Percentiles rank a stretch among this genome's conserved stretches.
phyloP scores from a whole-genome alignment of 2,888 invertebrate genomes.

The Pheosia tremula region DNA sequence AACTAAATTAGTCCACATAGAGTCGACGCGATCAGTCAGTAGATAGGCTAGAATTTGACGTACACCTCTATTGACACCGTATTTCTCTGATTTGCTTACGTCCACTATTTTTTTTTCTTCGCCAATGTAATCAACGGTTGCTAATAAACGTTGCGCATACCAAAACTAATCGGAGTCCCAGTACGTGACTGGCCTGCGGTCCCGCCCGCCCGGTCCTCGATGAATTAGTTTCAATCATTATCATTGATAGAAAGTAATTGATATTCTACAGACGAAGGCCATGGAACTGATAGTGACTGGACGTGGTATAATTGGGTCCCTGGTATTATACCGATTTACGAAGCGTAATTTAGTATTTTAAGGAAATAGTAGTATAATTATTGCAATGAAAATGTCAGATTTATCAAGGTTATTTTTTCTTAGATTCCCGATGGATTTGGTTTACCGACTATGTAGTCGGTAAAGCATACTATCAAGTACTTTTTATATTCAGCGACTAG shows the following conservation, averaged over 20 bases:
- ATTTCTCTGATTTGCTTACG: not conserved
- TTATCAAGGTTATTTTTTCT: too few relatives aligned
- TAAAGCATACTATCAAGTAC: too few relatives aligned
- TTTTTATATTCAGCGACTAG: too few relatives aligned
- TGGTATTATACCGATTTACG: not conserved
- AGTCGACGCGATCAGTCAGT: too few relatives aligned
- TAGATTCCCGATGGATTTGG: too few relatives aligned
- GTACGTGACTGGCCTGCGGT: conserved; percentile 55
- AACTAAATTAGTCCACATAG: too few relatives aligned
- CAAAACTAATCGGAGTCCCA: conserved; percentile 2
- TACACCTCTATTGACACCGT: not conserved
- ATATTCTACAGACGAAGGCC: conserved; percentile 35
- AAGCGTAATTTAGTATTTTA: conserved; percentile 4
- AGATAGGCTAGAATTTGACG: too few relatives aligned
- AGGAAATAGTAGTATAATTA: not conserved
- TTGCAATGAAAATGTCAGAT: not conserved
- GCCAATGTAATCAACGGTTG: not conserved
- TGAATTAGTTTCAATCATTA: conserved; percentile 58
- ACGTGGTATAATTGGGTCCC: not conserved
- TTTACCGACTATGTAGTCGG: too few relatives aligned
- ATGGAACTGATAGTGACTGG: conserved; percentile 17
- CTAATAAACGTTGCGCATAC: conserved; percentile 1
- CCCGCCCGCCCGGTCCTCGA: conserved; percentile 40
- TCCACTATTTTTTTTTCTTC: conserved; percentile 4
- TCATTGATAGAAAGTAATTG: conserved; percentile 45